Conservation (phyloP, 2,888 invertebrate genomes). For the Harpagoxenus sublaevis region DNA sequence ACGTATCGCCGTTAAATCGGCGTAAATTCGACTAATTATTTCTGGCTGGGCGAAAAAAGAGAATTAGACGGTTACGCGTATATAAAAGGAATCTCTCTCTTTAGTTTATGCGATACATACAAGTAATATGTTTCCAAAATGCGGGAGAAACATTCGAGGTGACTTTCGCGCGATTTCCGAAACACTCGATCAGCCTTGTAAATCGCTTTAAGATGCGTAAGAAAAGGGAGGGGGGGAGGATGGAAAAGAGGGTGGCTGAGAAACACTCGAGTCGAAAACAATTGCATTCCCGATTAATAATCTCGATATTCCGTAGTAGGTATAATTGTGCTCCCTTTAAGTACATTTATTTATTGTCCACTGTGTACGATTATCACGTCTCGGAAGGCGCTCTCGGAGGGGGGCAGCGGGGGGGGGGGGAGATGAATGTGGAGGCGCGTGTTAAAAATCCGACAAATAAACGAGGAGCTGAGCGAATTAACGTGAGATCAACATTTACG, state of each 20-base stretch:
- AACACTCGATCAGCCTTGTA: not conserved
- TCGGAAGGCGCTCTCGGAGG: conserved; percentile 17
- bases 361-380: conserved; percentile 48
- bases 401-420: too few species aligned
- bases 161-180: conserved; percentile 2
- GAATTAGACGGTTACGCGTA: not conserved
- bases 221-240: not conserved
- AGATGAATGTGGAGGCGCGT: too few species aligned
- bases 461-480: not conserved
- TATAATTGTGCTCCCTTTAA: conserved; percentile 56
- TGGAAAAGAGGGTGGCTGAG: not conserved
- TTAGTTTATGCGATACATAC: not conserved
- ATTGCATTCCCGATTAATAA: not conserved
- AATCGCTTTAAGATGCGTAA: not conserved
- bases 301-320: not conserved
- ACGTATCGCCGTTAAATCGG: too few species aligned
- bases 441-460: conserved; percentile 23
- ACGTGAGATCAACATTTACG: conserved; percentile 19
- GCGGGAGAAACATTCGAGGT: not conserved
- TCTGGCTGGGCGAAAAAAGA: not conserved
- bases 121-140: not conserved
- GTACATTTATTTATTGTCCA: conserved; percentile 72
- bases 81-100: not conserved
- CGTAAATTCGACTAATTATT: too few species aligned
- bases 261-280: conserved; percentile 43